phyloP scores from a whole-genome alignment of 1,140 invertebrate species.

The Odontomachus brunneus region DNA sequence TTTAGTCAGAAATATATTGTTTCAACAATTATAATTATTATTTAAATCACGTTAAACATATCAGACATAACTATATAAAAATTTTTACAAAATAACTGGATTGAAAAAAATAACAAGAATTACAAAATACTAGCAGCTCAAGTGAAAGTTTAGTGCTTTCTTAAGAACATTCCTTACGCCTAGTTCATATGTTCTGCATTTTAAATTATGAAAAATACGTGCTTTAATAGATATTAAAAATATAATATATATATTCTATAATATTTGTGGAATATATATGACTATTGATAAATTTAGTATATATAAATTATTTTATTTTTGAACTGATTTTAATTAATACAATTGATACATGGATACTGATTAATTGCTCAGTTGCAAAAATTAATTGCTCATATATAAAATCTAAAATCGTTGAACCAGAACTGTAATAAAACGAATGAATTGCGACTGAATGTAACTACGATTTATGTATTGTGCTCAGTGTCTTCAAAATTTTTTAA shows the following conservation, averaged over 20 bases:
- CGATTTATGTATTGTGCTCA: constrained; percentile 25
- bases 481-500: constrained; percentile 2
- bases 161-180: constrained; percentile 23
- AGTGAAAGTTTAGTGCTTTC: constrained; percentile 6
- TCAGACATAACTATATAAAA: constrained; percentile 39
- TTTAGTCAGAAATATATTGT: constrained; percentile 13
- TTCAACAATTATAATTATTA: constrained; percentile 16
- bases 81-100: constrained; percentile 52
- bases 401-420: constrained; percentile 1
- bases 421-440: constrained; percentile 30
- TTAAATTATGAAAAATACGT: constrained; percentile 3
- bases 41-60: constrained; percentile 13
- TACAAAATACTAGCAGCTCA: neutral
- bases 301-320: too few relatives aligned
- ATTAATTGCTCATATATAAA: too few relatives aligned
- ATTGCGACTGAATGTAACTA: constrained; percentile 29
- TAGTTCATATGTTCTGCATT: constrained; percentile 25
- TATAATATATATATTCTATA: constrained; percentile 1
- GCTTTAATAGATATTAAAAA: constrained; percentile 17
- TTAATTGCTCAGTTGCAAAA: neutral
- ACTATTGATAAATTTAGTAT: too few relatives aligned
- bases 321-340: too few relatives aligned
- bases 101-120: constrained; percentile 9
- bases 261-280: too few relatives aligned
- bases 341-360: too few relatives aligned